Evolutionary conservation across 2,888 invertebrate species (phyloP).

Genomic region (Acrobasis repandana): DNA sequence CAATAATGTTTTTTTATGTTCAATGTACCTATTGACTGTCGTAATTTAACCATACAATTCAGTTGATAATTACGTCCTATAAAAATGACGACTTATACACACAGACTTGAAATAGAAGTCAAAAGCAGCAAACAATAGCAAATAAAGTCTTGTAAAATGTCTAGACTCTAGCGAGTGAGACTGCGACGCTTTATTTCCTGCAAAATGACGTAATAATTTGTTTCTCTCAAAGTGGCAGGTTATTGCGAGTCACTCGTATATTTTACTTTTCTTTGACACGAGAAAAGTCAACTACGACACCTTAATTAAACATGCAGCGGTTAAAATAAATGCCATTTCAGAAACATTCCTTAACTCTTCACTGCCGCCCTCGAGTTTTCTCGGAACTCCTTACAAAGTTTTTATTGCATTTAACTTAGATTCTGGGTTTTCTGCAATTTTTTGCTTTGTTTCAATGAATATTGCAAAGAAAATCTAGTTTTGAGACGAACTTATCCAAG

Average conservation of each 20-base stretch:
- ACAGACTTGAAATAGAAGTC: too few relatives aligned
- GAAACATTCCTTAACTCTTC: constrained; percentile 29
- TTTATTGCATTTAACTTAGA: background rate
- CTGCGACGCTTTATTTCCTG: background rate
- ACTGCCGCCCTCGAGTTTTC: constrained; percentile 15
- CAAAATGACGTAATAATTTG: constrained; percentile 19
- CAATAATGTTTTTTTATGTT: too few relatives aligned
- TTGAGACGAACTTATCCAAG: constrained; percentile 1
- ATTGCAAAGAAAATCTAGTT: background rate
- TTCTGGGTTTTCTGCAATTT: background rate
- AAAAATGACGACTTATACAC: too few relatives aligned
- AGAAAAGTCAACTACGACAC: constrained; percentile 33
- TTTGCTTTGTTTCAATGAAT: background rate
- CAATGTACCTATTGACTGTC: too few relatives aligned
- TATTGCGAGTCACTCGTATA: background rate
- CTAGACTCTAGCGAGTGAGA: too few relatives aligned
- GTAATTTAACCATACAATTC: too few relatives aligned
- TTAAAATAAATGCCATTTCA: constrained; percentile 43
- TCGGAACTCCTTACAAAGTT: background rate
- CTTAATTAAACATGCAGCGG: constrained; percentile 46
- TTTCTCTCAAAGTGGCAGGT: background rate
- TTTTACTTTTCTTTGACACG: constrained; percentile 1
- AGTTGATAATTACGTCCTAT: too few relatives aligned
- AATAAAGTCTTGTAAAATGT: too few relatives aligned
- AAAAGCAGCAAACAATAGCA: too few relatives aligned